A percentile compares a stretch with the other conserved stretches of the same genome.
phyloP scores from a whole-genome alignment of 1,140 invertebrate genomes.

The Spodoptera frugiperda region DNA sequence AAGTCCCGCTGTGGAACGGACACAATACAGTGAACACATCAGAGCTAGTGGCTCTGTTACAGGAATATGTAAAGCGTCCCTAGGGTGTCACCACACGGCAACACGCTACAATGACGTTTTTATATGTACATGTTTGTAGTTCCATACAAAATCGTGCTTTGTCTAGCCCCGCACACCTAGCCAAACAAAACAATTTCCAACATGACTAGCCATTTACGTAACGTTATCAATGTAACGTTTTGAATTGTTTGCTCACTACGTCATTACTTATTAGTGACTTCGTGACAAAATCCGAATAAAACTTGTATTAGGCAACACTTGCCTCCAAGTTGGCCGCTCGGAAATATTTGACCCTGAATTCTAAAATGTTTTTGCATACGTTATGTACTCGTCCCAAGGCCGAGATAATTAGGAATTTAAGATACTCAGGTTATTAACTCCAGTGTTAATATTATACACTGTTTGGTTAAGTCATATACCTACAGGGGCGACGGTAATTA shows the following conservation, averaged over 20 bases:
- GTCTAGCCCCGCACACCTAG: not conserved
- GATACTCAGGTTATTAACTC: conserved; percentile 41
- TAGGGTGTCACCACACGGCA: conserved; percentile 48
- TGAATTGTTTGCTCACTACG: conserved; percentile 22
- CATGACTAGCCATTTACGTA: conserved; percentile 31
- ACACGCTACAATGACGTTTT: conserved; percentile 46
- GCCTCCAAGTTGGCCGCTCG: conserved; percentile 3
- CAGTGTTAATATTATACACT: conserved; percentile 18
- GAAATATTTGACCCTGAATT: conserved; percentile 40
- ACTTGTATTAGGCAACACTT: conserved; percentile 1
- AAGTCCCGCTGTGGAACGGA: conserved; percentile 44
- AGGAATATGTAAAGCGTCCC: conserved; percentile 58
- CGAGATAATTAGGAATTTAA: conserved; percentile 32
- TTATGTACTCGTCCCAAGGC: conserved; percentile 29
- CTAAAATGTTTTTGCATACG: conserved; percentile 27
- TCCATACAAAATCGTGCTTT: conserved; percentile 31
- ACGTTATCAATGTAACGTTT: conserved; percentile 23
- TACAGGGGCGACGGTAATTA: conserved; percentile 32
- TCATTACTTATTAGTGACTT: conserved; percentile 25
- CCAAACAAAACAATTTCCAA: conserved; percentile 32
- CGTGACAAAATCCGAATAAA: conserved; percentile 23
- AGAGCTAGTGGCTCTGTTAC: conserved; percentile 53
- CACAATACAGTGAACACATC: conserved; percentile 56
- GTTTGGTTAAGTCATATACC: conserved; percentile 38
- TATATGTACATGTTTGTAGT: conserved; percentile 37